phyloP scores from a whole-genome alignment of 2,113 vertebrate genomes.

The Phylloscopus trochilus region DNA sequence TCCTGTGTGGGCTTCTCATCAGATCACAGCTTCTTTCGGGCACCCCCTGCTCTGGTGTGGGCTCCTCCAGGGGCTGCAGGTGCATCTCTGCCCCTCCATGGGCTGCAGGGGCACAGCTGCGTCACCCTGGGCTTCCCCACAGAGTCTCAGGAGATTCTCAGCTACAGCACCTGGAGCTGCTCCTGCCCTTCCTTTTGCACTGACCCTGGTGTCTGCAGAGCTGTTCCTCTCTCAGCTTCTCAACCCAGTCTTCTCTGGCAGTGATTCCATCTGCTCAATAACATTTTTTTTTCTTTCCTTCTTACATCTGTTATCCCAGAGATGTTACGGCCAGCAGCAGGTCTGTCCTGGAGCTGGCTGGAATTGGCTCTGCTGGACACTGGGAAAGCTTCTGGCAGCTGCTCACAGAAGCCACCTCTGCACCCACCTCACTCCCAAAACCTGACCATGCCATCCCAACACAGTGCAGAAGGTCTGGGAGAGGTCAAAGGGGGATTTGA shows the following conservation, averaged over 20 bases:
- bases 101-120: neutral
- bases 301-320: neutral
- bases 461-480: neutral
- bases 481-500: neutral
- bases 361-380: neutral
- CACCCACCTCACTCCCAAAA: neutral
- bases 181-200: neutral
- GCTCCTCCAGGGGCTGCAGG: neutral
- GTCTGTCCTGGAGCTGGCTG: rapidly evolving
- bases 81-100: neutral
- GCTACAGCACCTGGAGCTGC: neutral
- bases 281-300: neutral
- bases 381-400: neutral
- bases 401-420: no score
- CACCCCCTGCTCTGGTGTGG: neutral
- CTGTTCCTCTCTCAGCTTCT: neutral
- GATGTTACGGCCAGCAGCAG: rapidly evolving
- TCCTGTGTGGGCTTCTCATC: neutral
- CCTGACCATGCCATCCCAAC: neutral
- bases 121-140: neutral
- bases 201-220: neutral
- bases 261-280: neutral
- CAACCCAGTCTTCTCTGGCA: neutral
- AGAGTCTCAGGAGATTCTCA: neutral
- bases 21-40: neutral